Evolutionary conservation across 2,113 vertebrate species (phyloP).

Genomic region (Pogona vitticeps): DNA sequence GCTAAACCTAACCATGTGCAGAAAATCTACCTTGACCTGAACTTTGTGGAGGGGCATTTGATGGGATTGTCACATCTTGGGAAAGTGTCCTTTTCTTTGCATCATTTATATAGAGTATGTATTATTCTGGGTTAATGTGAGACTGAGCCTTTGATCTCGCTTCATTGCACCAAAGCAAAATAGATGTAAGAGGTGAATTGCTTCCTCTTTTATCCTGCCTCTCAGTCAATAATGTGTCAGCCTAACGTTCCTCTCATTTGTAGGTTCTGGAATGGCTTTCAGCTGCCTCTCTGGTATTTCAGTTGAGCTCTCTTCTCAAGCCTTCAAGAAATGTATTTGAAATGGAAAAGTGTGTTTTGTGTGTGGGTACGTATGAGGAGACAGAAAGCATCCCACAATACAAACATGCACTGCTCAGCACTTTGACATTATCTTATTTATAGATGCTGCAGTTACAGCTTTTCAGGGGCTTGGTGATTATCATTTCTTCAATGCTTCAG

Average conservation of each 20-base stretch:
- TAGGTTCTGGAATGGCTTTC: conserved; percentile 73
- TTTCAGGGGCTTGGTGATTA: conserved; percentile 80
- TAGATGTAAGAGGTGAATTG: conserved; percentile 74
- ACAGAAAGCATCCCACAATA: conserved; percentile 76
- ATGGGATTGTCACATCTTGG: conserved; percentile 70
- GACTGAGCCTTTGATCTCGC: conserved; percentile 71
- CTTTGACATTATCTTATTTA: conserved; percentile 83
- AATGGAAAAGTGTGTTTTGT: conserved; percentile 62
- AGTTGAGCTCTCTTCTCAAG: conserved; percentile 68
- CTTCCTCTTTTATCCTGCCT: conserved; percentile 70
- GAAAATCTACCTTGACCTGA: conserved; percentile 68
- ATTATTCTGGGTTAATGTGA: conserved; percentile 75
- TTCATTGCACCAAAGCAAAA: conserved; percentile 70
- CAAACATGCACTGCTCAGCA: conserved; percentile 80
- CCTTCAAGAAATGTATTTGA: conserved; percentile 76
- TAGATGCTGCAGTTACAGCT: conserved; percentile 73
- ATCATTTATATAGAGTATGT: conserved; percentile 71
- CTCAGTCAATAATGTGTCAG: conserved; percentile 78
- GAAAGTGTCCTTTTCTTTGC: conserved; percentile 72
- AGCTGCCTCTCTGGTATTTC: conserved; percentile 69
- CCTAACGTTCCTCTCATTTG: conserved; percentile 72
- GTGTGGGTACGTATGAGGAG: neutral
- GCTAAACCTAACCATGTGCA: conserved; percentile 29
- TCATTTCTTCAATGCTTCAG: conserved; percentile 76
- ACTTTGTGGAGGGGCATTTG: conserved; percentile 67